Evolutionary conservation across 2,888 invertebrate species (phyloP).

Genomic region (Hemicrepidius hirtus): DNA sequence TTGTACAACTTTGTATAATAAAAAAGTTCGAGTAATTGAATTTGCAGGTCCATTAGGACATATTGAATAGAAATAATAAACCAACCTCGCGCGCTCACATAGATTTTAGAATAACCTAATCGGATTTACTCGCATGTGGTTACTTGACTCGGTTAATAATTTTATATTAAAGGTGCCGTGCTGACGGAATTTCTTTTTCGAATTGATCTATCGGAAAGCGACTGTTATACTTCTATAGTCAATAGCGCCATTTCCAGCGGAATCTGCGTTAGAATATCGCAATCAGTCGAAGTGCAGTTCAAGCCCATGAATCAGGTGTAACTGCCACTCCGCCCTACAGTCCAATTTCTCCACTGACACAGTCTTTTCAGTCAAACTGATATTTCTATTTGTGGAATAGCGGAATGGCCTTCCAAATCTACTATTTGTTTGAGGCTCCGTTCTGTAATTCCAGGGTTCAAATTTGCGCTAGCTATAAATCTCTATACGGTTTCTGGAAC

Average conservation of each 20-base stretch:
- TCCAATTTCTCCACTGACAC: conserved; percentile 59
- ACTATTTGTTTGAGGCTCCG: conserved; percentile 66
- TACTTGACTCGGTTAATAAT: neutral
- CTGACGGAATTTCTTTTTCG: neutral
- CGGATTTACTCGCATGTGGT: neutral
- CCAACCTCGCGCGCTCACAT: neutral
- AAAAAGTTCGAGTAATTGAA: neutral
- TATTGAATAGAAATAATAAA: neutral
- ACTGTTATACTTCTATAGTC: conserved; percentile 6
- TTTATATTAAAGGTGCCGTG: neutral
- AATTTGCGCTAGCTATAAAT: conserved; percentile 67
- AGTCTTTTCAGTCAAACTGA: conserved; percentile 64
- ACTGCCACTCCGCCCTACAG: conserved; percentile 43
- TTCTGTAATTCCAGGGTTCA: conserved; percentile 67
- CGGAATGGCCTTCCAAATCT: conserved; percentile 63
- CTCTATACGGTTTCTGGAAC: conserved; percentile 63
- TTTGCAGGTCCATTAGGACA: neutral
- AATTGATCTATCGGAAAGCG: neutral
- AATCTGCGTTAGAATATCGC: conserved; percentile 43
- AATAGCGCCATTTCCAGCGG: conserved; percentile 29
- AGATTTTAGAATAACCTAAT: conserved; percentile 12
- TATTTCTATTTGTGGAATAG: conserved; percentile 68
- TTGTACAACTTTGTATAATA: no score
- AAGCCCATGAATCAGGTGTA: conserved; percentile 46
- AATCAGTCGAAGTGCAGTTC: conserved; percentile 47